Conservation (phyloP, 2,797 vertebrate genomes). For the Siniperca obscura region DNA sequence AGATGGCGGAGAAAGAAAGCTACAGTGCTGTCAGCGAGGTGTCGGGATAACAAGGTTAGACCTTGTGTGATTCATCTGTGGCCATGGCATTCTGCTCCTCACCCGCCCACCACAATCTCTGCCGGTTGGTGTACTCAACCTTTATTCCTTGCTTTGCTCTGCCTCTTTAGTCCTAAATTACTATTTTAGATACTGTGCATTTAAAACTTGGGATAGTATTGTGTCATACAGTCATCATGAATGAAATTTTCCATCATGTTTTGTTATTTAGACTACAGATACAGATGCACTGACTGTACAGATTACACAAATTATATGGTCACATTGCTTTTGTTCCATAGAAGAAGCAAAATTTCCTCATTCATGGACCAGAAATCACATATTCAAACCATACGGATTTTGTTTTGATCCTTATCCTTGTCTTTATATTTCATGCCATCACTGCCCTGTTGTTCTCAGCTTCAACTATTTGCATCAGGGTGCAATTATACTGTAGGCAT, state of each 20-base stretch:
- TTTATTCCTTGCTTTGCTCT: slow-evolving; percentile 37
- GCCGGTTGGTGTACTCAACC: slow-evolving; percentile 31
- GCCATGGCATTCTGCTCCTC: slow-evolving; percentile 67
- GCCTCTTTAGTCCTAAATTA: slow-evolving; percentile 31
- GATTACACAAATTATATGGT: background rate
- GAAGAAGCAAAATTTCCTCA: background rate
- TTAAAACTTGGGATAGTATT: background rate
- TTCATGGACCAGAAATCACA: background rate
- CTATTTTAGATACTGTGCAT: slow-evolving; percentile 37
- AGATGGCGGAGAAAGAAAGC: slow-evolving; percentile 72
- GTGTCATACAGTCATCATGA: background rate
- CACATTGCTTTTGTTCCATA: background rate
- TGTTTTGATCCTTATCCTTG: slow-evolving; percentile 4
- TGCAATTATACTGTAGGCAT: slow-evolving; percentile 59
- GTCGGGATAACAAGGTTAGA: slow-evolving; percentile 85
- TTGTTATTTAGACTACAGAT: background rate
- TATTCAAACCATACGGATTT: background rate
- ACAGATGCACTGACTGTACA: background rate
- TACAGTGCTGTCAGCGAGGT: slow-evolving; percentile 76
- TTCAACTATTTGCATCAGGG: slow-evolving; percentile 73
- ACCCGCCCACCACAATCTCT: slow-evolving; percentile 56
- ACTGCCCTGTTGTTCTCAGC: slow-evolving; percentile 19
- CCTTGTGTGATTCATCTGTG: slow-evolving; percentile 81
- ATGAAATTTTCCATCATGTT: background rate
- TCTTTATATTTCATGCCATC: slow-evolving; percentile 16